Conservation (phyloP, 2,888 invertebrate genomes). For the Drosophila monieri region DNA sequence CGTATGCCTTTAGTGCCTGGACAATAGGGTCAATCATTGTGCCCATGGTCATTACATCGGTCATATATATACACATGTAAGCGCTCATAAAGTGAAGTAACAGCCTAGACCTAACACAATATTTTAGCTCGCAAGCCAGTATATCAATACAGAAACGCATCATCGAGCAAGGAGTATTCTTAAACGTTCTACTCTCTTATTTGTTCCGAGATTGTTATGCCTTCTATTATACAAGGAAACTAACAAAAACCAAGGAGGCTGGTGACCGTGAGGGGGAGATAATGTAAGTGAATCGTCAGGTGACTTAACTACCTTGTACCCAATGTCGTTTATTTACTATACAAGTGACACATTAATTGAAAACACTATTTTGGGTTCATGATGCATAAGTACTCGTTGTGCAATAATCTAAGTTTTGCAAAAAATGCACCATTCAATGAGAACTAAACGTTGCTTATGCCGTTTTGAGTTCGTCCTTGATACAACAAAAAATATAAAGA, state of each 20-base stretch:
- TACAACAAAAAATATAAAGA: too few relatives aligned
- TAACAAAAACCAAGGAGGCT: constrained; percentile 35
- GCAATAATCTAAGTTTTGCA: too few relatives aligned
- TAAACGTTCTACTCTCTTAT: constrained; percentile 52
- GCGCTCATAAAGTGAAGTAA: background rate
- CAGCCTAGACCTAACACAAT: background rate
- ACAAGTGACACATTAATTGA: too few relatives aligned
- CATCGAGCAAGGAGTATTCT: constrained; percentile 10
- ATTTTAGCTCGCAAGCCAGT: constrained; percentile 40
- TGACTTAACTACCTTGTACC: constrained; percentile 7
- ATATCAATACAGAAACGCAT: constrained; percentile 34
- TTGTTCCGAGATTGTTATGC: constrained; percentile 59
- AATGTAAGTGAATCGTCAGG: constrained; percentile 40
- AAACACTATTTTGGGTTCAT: too few relatives aligned
- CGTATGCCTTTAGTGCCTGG: constrained; percentile 52
- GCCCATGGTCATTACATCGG: constrained; percentile 58
- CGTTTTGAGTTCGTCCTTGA: too few relatives aligned
- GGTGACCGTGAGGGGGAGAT: constrained; percentile 47
- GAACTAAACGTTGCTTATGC: too few relatives aligned
- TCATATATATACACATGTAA: constrained; percentile 60
- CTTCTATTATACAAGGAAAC: constrained; percentile 50
- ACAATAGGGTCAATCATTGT: constrained; percentile 57
- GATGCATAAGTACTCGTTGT: too few relatives aligned
- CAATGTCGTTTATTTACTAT: too few relatives aligned
- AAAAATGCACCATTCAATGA: too few relatives aligned